Evolutionary conservation across 1,140 invertebrate species (phyloP).

Genomic region (Drosophila setifemur): DNA sequence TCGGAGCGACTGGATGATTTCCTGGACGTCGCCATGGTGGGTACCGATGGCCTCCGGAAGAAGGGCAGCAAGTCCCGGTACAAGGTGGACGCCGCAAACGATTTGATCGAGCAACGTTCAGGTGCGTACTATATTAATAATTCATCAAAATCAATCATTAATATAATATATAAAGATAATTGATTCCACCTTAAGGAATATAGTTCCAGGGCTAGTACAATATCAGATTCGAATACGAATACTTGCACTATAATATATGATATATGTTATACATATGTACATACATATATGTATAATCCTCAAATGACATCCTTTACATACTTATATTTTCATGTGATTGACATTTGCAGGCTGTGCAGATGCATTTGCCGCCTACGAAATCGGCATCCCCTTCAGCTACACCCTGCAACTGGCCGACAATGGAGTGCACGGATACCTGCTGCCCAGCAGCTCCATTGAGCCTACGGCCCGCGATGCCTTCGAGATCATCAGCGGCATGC

Average conservation of each 20-base stretch:
- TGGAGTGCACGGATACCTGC: constrained; percentile 89
- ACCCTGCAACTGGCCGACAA: constrained; percentile 90
- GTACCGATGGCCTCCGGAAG: constrained; percentile 71
- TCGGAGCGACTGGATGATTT: constrained; percentile 73
- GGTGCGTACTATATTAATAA: constrained; percentile 26
- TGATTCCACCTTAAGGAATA: too few species aligned
- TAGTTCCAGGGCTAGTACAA: too few species aligned
- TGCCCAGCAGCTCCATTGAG: constrained; percentile 89
- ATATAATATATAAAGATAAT: too few species aligned
- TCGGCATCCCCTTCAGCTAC: constrained; percentile 89
- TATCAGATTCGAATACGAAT: too few species aligned
- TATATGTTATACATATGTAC: too few species aligned
- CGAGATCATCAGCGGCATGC: constrained; percentile 89
- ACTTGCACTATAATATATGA: too few species aligned
- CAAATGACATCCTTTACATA: too few species aligned
- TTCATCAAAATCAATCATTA: too few species aligned
- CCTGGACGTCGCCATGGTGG: constrained; percentile 79
- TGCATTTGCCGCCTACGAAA: constrained; percentile 88
- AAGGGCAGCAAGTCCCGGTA: constrained; percentile 75
- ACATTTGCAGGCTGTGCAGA: constrained; percentile 86
- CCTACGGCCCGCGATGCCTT: constrained; percentile 91
- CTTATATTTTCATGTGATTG: neutral
- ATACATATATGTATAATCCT: neutral
- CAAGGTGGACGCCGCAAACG: constrained; percentile 77
- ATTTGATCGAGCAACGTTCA: constrained; percentile 73